Evolutionary conservation across 2,888 invertebrate genomes (phyloP).

Genomic region (Sinotaia quadrata): DNA sequence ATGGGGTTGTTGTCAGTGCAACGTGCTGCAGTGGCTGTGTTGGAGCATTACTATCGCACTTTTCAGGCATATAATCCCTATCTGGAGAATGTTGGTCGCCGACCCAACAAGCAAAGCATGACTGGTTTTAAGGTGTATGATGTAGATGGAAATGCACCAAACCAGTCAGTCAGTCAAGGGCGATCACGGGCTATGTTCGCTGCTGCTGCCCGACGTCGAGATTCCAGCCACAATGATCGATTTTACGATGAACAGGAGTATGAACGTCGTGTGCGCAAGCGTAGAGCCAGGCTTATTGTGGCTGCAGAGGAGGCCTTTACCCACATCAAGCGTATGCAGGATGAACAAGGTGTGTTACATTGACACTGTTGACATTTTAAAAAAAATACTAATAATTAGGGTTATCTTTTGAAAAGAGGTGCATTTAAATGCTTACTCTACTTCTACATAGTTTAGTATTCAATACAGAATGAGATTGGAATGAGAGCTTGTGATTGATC

Average conservation of each 20-base stretch:
- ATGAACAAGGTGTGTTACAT: slow-evolving; percentile 69
- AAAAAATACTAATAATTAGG: no score
- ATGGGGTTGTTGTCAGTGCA: slow-evolving; percentile 86
- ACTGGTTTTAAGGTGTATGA: slow-evolving; percentile 90
- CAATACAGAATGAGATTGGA: no score
- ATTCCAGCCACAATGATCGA: slow-evolving; percentile 92
- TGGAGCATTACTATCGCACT: slow-evolving; percentile 94
- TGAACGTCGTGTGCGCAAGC: slow-evolving; percentile 90
- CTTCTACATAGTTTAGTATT: no score
- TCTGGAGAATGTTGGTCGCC: slow-evolving; percentile 63
- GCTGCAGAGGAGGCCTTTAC: slow-evolving; percentile 99
- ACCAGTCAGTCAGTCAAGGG: slow-evolving; percentile 52
- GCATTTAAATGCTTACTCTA: no score
- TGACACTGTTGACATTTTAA: no score
- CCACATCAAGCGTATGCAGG: slow-evolving; percentile 88
- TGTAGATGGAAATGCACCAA: slow-evolving; percentile 80
- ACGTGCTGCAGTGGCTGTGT: slow-evolving; percentile 92
- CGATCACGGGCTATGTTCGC: slow-evolving; percentile 71
- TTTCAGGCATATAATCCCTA: slow-evolving; percentile 98
- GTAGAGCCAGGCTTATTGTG: slow-evolving; percentile 89
- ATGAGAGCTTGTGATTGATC: no score
- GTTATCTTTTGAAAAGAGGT: no score
- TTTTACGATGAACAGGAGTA: slow-evolving; percentile 99
- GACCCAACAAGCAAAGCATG: slow-evolving; percentile 49
- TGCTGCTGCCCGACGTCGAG: slow-evolving; percentile 84